A percentile compares a stretch with the other conserved stretches of the same genome.
These are phyloP conservation scores for Thamnophis elegans DNA, from an alignment of 2,797 vertebrate species.

Conservation along the genomic window DNA sequence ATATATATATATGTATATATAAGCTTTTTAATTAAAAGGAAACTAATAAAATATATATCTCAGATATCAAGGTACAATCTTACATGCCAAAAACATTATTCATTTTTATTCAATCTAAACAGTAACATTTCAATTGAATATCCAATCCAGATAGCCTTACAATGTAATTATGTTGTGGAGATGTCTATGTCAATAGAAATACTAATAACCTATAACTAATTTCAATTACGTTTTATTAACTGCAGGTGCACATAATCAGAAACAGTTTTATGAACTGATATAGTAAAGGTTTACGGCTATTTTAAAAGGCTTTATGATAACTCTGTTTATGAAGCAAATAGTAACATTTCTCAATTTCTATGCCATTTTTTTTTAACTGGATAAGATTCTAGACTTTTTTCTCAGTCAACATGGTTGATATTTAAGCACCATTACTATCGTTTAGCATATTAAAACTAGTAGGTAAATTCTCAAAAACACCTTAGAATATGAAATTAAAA, in stretches of 20 bases:
- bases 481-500: constrained; percentile 26
- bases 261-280: constrained; percentile 56
- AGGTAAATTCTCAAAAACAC: constrained; percentile 28
- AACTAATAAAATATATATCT: constrained; percentile 54
- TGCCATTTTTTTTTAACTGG: constrained; percentile 27
- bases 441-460: neutral
- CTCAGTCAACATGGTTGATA: constrained; percentile 23
- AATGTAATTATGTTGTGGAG: constrained; percentile 61
- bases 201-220: constrained; percentile 52
- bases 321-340: constrained; percentile 53
- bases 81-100: constrained; percentile 51
- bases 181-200: constrained; percentile 52
- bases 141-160: constrained; percentile 61
- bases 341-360: constrained; percentile 45
- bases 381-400: constrained; percentile 38
- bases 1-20: neutral
- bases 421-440: neutral
- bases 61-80: constrained; percentile 49
- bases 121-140: constrained; percentile 62
- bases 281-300: constrained; percentile 45
- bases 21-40: constrained; percentile 52
- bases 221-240: constrained; percentile 61
- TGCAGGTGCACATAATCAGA: constrained; percentile 50
- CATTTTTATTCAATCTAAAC: constrained; percentile 65
- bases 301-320: constrained; percentile 53